Base-by-base conservation (phyloP, 2,797 vertebrate species). In the Botia kubotai region DNA sequence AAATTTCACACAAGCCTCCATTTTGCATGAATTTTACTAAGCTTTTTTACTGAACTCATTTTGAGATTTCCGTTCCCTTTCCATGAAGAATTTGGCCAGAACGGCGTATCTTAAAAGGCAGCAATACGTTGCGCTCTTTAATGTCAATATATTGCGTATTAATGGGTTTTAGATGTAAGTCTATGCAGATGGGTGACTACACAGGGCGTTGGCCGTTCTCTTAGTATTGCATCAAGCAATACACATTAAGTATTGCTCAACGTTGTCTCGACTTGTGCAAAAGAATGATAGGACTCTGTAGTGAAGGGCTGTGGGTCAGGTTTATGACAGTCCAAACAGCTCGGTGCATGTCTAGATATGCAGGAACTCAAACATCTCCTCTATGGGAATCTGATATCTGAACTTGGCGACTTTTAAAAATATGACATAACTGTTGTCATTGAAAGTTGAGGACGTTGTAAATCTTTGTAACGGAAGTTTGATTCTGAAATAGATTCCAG, bases 181-280 rank as follows among this genome's bases (percentile, higher is more conserved):
- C 33, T 33, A 2, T 68, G 33, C 43, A 65, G 14, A 26, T 83
- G 11, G 39, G 19, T 29, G 19, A 14, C 68, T 26, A n/a, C 13
- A 55, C 13, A 55, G 77, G 82, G 86, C 73, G 84, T 85, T 65
- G 66, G 14, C 84, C 52, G 19, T 55, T 72, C 21, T 78, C 46
- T 73, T 29, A 4, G 62, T 29, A 33, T 57, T 69, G 58, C 68
- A 73, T 83, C 55, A 73, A 43, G 52, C 46, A 26, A 26, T 26
- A 26, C 63, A 71, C 46, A 72, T 75, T 75, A 68, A 81, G 55
- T 74, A 48, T 84, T 75, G 23, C 73, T 23, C 19, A 60, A 16
- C 0, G 12, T 60, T 88, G 87, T 84, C 83, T 82, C 21, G 36
- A 85, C 87, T 70, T 85, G 85, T 77, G 55, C 8, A 12, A n/a